Conservation (phyloP, 2,888 invertebrate species). For the Elmis aenea region DNA sequence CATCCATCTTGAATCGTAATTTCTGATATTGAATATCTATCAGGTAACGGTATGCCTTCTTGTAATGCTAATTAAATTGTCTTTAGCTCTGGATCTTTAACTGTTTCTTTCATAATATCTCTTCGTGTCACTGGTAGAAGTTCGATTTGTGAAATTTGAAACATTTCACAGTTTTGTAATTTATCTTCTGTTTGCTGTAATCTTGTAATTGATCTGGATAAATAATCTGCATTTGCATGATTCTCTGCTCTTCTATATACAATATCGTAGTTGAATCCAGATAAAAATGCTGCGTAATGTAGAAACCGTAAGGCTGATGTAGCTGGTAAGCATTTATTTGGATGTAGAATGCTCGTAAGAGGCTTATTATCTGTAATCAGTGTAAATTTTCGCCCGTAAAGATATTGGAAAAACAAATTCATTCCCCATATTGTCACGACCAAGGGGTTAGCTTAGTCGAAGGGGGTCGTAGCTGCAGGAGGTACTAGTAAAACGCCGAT, state of each 20-base stretch:
- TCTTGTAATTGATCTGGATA: constrained; percentile 9
- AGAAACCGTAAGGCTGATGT: constrained; percentile 2
- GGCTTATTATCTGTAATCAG: constrained; percentile 22
- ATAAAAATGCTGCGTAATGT: constrained; percentile 5
- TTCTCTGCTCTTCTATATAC: background rate
- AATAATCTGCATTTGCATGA: constrained; percentile 11
- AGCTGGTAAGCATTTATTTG: constrained; percentile 15
- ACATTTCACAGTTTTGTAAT: background rate
- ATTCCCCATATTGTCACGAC: too few species aligned
- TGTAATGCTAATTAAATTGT: constrained; percentile 4
- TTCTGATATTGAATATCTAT: too few species aligned
- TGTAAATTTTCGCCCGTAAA: constrained; percentile 19
- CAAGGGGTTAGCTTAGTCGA: too few species aligned
- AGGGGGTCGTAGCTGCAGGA: too few species aligned
- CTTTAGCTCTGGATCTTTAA: constrained; percentile 6
- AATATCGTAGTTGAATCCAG: constrained; percentile 10
- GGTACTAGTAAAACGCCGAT: too few species aligned
- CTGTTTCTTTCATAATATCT: constrained; percentile 5
- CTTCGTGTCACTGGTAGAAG: constrained; percentile 11
- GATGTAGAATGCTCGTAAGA: constrained; percentile 21
- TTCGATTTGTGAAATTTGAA: constrained; percentile 3
- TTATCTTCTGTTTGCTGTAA: background rate
- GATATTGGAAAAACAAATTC: constrained; percentile 17
- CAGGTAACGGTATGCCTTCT: constrained; percentile 3
- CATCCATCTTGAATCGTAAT: too few species aligned